Evolutionary conservation across 2,888 invertebrate genomes (phyloP).

Genomic region (Andrena fulva): DNA sequence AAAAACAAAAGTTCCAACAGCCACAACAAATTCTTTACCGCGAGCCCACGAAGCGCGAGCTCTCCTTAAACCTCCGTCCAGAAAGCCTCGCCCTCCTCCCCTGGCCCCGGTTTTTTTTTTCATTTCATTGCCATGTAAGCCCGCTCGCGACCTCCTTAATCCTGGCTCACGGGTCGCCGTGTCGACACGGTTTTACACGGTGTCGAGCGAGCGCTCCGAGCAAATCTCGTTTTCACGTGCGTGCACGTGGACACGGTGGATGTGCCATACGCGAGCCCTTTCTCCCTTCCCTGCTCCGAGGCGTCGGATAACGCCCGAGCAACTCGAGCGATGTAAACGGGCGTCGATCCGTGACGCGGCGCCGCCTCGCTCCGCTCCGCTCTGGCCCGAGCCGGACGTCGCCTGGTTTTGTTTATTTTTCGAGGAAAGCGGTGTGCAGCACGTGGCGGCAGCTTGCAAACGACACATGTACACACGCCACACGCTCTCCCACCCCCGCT

Average conservation of each 20-base stretch:
- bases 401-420: constrained; percentile 55
- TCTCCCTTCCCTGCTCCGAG: constrained; percentile 1
- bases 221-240: constrained; percentile 56
- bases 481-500: constrained; percentile 6
- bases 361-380: constrained; percentile 23
- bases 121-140: constrained; percentile 49
- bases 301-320: constrained; percentile 9
- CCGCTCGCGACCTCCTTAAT: constrained; percentile 57
- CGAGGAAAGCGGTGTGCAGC: constrained; percentile 54
- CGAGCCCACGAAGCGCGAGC: background rate
- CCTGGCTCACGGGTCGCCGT: constrained; percentile 43
- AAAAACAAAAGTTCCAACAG: background rate
- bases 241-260: constrained; percentile 43
- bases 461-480: constrained; percentile 57
- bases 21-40: background rate
- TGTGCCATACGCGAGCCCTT: background rate
- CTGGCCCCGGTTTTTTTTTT: background rate
- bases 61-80: background rate
- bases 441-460: constrained; percentile 63
- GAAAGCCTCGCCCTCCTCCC: background rate
- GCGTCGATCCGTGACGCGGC: constrained; percentile 64
- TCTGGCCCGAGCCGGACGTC: constrained; percentile 32
- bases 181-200: constrained; percentile 42
- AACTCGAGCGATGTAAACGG: constrained; percentile 62
- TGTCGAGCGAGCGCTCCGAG: constrained; percentile 32